These are phyloP conservation scores for Callimorpha dominula DNA, from an alignment of 2,888 invertebrate species.

Conservation along the genomic window DNA sequence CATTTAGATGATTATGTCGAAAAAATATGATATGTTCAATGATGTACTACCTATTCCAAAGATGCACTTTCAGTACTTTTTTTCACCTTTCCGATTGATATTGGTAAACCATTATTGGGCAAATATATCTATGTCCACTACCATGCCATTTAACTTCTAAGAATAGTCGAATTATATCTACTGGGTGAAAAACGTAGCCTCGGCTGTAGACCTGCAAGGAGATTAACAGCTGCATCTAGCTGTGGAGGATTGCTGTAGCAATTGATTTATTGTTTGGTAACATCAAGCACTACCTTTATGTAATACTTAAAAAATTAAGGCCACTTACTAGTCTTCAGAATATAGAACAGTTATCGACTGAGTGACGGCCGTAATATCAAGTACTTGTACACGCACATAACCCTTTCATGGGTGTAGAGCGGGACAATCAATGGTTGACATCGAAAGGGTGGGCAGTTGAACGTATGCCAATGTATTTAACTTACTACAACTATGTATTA, in stretches of 20 bases:
- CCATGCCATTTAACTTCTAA: no score
- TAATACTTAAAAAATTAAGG: not conserved
- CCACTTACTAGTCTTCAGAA: not conserved
- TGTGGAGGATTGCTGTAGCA: no score
- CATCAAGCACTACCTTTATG: not conserved
- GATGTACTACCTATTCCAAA: no score
- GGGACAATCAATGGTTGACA: slow-evolving; percentile 21
- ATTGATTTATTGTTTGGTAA: no score
- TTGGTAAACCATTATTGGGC: no score
- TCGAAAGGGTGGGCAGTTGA: slow-evolving; percentile 22
- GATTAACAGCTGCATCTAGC: no score
- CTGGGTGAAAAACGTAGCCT: no score
- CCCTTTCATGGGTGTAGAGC: slow-evolving; percentile 13
- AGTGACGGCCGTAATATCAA: not conserved
- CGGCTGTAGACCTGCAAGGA: no score
- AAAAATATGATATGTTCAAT: not conserved
- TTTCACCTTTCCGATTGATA: no score
- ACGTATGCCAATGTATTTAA: slow-evolving; percentile 10
- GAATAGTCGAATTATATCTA: no score
- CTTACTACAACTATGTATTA: slow-evolving; percentile 9
- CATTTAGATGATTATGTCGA: not conserved
- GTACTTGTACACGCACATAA: slow-evolving; percentile 5
- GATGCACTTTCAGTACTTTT: no score
- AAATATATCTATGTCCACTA: no score
- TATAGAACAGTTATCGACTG: not conserved